Percentiles rank a stretch among this genome's conserved stretches.
Conservation (phyloP, 2,888 invertebrate species). For the Lamellibrachia satsuma region DNA sequence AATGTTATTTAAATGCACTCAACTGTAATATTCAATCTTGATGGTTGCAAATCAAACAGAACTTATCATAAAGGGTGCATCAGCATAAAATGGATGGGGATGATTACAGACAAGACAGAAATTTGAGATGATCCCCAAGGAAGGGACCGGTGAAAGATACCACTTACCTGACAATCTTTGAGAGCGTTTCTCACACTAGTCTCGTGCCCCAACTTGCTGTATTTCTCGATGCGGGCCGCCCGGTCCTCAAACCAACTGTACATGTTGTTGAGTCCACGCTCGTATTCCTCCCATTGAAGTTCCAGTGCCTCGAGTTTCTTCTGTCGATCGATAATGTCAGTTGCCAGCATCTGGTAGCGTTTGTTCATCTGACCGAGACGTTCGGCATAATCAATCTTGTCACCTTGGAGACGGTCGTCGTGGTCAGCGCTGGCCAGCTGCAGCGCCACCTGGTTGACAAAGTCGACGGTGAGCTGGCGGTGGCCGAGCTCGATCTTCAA, state of each 20-base stretch:
- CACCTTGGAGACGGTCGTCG: slow-evolving; percentile 42
- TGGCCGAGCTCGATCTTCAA: slow-evolving; percentile 60
- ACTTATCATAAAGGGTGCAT: too few relatives aligned
- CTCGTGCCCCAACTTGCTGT: slow-evolving; percentile 55
- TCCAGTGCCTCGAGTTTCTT: slow-evolving; percentile 43
- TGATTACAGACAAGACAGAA: background rate
- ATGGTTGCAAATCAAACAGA: too few relatives aligned
- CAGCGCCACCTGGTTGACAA: slow-evolving; percentile 56
- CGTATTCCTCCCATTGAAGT: slow-evolving; percentile 58
- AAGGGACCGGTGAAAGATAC: background rate
- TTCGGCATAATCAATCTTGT: slow-evolving; percentile 56
- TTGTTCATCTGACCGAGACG: slow-evolving; percentile 55
- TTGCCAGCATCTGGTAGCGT: slow-evolving; percentile 52
- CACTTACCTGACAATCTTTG: slow-evolving; percentile 52
- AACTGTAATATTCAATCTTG: too few relatives aligned
- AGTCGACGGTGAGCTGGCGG: slow-evolving; percentile 60
- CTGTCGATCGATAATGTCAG: slow-evolving; percentile 51
- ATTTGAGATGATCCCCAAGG: background rate
- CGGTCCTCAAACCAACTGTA: slow-evolving; percentile 57
- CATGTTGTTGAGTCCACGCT: slow-evolving; percentile 48
- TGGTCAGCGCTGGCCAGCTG: slow-evolving; percentile 39
- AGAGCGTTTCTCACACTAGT: slow-evolving; percentile 57
- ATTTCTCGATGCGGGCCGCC: slow-evolving; percentile 54
- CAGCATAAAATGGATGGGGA: too few relatives aligned
- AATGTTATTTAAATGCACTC: too few relatives aligned